Evolutionary conservation across 2,888 invertebrate genomes (phyloP).

Genomic region (Ephialtes manifestator): DNA sequence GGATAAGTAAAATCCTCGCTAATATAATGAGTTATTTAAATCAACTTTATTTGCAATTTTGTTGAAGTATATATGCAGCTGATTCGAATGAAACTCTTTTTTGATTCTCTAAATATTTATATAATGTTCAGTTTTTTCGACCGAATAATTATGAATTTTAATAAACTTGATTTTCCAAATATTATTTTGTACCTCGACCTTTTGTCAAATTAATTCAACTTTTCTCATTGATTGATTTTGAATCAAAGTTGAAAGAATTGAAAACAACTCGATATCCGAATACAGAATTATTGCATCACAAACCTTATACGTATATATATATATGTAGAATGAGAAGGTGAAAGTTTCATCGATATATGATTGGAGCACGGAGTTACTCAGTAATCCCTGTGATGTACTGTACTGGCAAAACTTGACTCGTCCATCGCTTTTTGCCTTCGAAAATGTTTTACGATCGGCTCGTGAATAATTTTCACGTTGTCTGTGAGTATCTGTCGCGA

Average conservation of each 20-base stretch:
- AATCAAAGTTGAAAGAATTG: neutral
- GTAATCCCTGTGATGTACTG: constrained; percentile 12
- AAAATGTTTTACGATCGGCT: constrained; percentile 58
- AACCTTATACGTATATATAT: neutral
- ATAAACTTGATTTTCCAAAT: too few relatives aligned
- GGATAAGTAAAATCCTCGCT: neutral
- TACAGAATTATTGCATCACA: neutral
- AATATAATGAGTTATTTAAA: too few relatives aligned
- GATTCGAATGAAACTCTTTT: too few relatives aligned
- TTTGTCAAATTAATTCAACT: too few relatives aligned
- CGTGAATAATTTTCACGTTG: constrained; percentile 48
- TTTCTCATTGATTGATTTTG: too few relatives aligned
- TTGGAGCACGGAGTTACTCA: constrained; percentile 1
- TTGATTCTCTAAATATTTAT: too few relatives aligned
- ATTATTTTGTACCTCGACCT: too few relatives aligned
- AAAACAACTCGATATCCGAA: neutral
- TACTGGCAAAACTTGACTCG: neutral
- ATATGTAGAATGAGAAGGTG: neutral
- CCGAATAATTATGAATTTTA: too few relatives aligned
- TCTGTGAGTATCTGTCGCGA: neutral
- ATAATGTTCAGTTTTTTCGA: too few relatives aligned
- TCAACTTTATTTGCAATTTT: too few relatives aligned
- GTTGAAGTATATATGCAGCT: too few relatives aligned
- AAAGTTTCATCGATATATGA: neutral
- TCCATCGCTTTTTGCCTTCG: constrained; percentile 29